Percentiles rank a stretch among this genome's conserved stretches.
Evolutionary conservation across 1,140 invertebrate genomes (phyloP).

Genomic region (Drosophila neocordata): DNA sequence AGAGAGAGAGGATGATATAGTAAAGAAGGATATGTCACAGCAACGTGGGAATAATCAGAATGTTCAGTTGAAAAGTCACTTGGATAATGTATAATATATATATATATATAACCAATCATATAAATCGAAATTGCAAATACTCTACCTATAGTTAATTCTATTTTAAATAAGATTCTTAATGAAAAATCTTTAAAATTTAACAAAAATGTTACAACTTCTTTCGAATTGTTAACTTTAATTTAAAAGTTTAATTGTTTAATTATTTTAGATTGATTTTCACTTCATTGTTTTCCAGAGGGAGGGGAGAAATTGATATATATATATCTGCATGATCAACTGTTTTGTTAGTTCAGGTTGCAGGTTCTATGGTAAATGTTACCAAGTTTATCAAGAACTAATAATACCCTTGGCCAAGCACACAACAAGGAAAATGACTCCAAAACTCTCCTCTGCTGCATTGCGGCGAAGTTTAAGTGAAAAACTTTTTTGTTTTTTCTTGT

Average conservation of each 20-base stretch:
- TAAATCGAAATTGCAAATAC: slow-evolving; percentile 44
- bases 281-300: no score
- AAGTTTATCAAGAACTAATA: slow-evolving; percentile 56
- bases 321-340: slow-evolving; percentile 2
- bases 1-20: neutral
- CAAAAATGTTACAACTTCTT: no score
- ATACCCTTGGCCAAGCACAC: slow-evolving; percentile 40
- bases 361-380: neutral
- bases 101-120: neutral
- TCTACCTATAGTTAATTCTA: no score
- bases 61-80: slow-evolving; percentile 25
- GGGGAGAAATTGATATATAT: neutral
- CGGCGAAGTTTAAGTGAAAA: slow-evolving; percentile 79
- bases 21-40: slow-evolving; percentile 19
- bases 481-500: slow-evolving; percentile 70
- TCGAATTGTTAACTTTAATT: no score
- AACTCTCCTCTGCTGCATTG: slow-evolving; percentile 67
- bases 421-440: slow-evolving; percentile 40
- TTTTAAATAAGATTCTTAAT: no score
- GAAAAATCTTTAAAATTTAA: no score
- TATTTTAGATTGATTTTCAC: no score
- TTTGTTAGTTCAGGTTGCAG: neutral
- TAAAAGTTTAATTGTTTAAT: no score
- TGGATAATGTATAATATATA: slow-evolving; percentile 25
- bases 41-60: slow-evolving; percentile 74